Evolutionary conservation across 2,113 vertebrate species (phyloP), one percentile per base, ranked within the genome.

Genomic region (Tretioscincus oriximinensis): DNA sequence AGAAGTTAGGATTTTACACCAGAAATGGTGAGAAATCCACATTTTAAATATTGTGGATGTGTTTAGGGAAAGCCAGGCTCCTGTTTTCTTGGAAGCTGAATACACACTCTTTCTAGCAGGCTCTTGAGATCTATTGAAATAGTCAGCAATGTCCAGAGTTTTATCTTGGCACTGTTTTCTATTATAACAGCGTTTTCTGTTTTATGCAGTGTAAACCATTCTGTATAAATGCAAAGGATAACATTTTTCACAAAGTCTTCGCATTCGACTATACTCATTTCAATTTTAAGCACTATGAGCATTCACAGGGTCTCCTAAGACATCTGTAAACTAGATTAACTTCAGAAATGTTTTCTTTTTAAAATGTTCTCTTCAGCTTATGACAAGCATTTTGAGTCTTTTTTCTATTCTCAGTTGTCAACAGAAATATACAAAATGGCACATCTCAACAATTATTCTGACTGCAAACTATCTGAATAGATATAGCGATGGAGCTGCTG

Each of bases 351-450:
- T 67, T 81, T 74, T 31, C 29, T 10, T 77, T 47, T 12, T 24
- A 65, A 68, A 18, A 73, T 28, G 20, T 77, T 47, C 49, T 24
- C 41, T 78, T 47, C 45, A 66, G 72, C 47, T 47, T 78, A 63
- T n/a, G 64, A 61, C 61, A 83, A 58, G 31, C 24, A 63, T 61
- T 51, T 45, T 51, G 28, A 22, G 47, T 60, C 51, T 60, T 20
- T 60, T n/a, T 75, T 60, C 61, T 22, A 29, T 71, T 89, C 69
- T 82, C 60, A 78, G 47, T 60, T 67, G 71, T 58, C 51, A 73
- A 20, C 73, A 80, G 78, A 92, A 83, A 84, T 2, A 26, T 45
- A 87, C 78, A 47, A 88, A 81, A 16, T 70, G 83, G 80, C 65
- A 71, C 70, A 87, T 78, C 20, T 24, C 79, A 84, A 86, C 71